phyloP scores from a whole-genome alignment of 2,113 vertebrate species.

The Amia ocellicauda region DNA sequence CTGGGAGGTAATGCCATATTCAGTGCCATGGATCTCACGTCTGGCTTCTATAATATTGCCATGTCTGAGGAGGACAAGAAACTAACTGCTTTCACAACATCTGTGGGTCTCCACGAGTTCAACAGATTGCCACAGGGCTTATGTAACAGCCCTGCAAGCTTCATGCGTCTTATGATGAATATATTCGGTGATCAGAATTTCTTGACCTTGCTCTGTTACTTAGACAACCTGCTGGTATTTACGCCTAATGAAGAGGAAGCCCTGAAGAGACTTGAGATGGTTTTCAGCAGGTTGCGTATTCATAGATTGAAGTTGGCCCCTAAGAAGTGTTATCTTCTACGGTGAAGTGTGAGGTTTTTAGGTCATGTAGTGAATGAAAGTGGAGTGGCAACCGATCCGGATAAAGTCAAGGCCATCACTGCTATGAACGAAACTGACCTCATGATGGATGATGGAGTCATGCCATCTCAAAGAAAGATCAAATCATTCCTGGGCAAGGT shows the following conservation, averaged over 20 bases:
- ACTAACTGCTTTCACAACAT: conserved; percentile 15
- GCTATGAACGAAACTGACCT: background rate
- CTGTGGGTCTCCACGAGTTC: conserved; percentile 17
- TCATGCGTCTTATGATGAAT: conserved; percentile 23
- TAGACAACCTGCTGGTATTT: conserved; percentile 10
- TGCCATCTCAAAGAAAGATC: conserved; percentile 12
- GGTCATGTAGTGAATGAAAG: background rate
- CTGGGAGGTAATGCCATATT: conserved; percentile 15
- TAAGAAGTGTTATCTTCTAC: conserved; percentile 14
- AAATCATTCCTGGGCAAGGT: conserved; percentile 19
- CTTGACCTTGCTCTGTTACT: conserved; percentile 16
- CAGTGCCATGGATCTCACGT: conserved; percentile 18
- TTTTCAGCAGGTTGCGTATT: conserved; percentile 4
- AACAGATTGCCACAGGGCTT: conserved; percentile 27
- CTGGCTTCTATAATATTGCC: conserved; percentile 24
- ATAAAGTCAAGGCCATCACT: conserved; percentile 10
- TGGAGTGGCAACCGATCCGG: conserved; percentile 6
- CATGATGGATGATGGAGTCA: conserved; percentile 16
- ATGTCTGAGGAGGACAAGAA: conserved; percentile 12
- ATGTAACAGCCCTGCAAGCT: conserved; percentile 20
- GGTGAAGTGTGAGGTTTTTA: conserved; percentile 3
- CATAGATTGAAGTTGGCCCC: conserved; percentile 17
- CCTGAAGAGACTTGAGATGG: background rate
- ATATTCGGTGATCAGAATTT: conserved; percentile 27
- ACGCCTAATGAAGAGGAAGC: background rate